Conservation (phyloP, 2,113 vertebrate genomes). For the Cheilinus undulatus region DNA sequence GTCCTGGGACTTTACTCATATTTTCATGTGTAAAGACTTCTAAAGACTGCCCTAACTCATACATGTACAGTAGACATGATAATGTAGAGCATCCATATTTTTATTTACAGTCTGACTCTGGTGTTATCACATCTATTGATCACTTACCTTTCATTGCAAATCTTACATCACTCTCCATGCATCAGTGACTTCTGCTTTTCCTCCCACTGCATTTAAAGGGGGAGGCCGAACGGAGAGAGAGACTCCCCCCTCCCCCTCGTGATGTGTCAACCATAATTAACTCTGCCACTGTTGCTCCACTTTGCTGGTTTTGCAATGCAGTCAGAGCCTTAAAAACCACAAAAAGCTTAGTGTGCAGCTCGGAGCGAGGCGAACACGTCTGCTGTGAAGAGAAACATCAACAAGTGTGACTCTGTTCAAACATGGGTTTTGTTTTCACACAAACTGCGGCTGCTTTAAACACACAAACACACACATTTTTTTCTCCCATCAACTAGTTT, state of each 20-base stretch:
- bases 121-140: slow-evolving; percentile 38
- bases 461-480: background rate
- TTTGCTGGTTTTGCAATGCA: slow-evolving; percentile 46
- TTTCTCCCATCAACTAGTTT: too few relatives aligned
- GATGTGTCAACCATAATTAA: slow-evolving; percentile 67
- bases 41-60: background rate
- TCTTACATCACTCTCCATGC: background rate
- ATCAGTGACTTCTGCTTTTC: slow-evolving; percentile 22
- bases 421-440: background rate
- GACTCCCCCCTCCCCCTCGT: background rate
- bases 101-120: slow-evolving; percentile 13
- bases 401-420: slow-evolving; percentile 5
- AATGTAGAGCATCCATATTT: background rate
- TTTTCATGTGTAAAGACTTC: background rate
- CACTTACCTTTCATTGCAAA: slow-evolving; percentile 5
- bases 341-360: background rate
- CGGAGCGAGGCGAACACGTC: background rate
- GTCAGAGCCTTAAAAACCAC: slow-evolving; percentile 8
- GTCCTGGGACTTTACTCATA: background rate
- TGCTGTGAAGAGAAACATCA: background rate
- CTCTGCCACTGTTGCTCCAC: slow-evolving; percentile 55
- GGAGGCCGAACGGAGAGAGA: background rate
- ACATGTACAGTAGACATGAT: background rate
- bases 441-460: background rate
- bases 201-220: background rate